Evolutionary conservation across 2,797 vertebrate species (phyloP).

Genomic region (Ispidina lecontei): DNA sequence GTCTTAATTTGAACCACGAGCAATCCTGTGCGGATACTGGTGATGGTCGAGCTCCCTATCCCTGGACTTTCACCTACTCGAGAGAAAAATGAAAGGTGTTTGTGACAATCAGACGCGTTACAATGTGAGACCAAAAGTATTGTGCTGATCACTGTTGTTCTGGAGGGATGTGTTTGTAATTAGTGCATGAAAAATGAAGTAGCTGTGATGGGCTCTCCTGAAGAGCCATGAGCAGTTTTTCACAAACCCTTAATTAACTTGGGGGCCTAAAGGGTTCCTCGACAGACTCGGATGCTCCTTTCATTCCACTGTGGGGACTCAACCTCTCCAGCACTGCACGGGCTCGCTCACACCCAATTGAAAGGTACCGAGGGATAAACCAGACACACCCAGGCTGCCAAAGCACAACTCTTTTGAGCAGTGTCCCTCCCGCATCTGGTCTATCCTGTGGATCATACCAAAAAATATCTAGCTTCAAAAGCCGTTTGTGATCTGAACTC

Average conservation of each 20-base stretch:
- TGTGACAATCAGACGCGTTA: neutral
- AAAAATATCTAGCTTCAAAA: neutral
- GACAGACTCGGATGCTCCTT: accelerated
- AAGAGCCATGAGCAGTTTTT: neutral
- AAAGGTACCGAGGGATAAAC: neutral
- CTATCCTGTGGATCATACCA: accelerated
- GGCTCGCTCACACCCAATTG: neutral
- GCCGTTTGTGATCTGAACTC: accelerated
- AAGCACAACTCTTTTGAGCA: accelerated
- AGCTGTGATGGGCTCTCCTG: neutral
- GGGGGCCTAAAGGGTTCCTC: neutral
- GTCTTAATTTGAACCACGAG: neutral
- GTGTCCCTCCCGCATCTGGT: accelerated
- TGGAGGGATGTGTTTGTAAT: conserved; percentile 8
- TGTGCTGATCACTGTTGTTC: neutral
- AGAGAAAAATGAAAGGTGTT: neutral
- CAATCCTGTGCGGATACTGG: neutral
- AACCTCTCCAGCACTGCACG: accelerated
- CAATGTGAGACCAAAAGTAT: neutral
- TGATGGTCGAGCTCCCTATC: accelerated
- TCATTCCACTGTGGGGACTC: neutral
- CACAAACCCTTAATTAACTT: neutral
- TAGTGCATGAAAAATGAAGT: neutral
- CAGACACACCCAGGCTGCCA: neutral
- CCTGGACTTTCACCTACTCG: accelerated